Evolutionary conservation across 2,888 invertebrate species (phyloP), one percentile per base, ranked within the genome.

Genomic region (Gymnosoma rotundatum): DNA sequence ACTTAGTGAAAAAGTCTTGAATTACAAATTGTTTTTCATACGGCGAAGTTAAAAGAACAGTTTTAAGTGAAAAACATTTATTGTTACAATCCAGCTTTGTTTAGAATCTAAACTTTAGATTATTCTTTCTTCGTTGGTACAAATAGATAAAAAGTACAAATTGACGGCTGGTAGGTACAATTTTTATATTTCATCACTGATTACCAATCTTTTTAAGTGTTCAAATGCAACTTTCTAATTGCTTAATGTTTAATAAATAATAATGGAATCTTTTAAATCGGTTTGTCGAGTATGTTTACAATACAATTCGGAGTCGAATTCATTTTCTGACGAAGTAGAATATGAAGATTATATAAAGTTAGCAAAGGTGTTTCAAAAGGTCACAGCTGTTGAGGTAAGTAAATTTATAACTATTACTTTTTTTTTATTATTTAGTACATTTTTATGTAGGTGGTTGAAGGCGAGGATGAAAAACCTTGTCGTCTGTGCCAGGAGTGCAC

Each of bases 281-380:
- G 38, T 88, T 4, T 91, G 91, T 76, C 89, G 91, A 18, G 88
- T 89, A 54, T 91, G 91, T 69, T 87, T 91, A 67, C 85, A 89
- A 70, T 86, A 86, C 38, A 83, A 79, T 10, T 88, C 88, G 45
- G 73, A 58, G 10, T 84, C 88, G 7, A 87, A 90, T 78, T 89
- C 90, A n/a, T 87, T 91, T 4, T 86, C 80, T 42, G 91, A 90
- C 78, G 88, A 88, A 70, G 89, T 90, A 7, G 88, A 89, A 75
- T 90, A 87, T 64, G 88, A 87, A 20, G 88, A 89, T 18, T 69
- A 87, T 9, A 88, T 83, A 70, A 81, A 90, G 42, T 79, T 91
- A 21, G 83, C 63, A 21, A 58, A n/a, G 9, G 42, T 85, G 7
- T 66, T 91, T 18, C 86, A 88, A 74, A 87, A 85, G 12, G 88